A percentile compares a stretch with the other conserved stretches of the same genome.
phyloP scores from a whole-genome alignment of 2,888 invertebrate species.

The Macaria liturata region DNA sequence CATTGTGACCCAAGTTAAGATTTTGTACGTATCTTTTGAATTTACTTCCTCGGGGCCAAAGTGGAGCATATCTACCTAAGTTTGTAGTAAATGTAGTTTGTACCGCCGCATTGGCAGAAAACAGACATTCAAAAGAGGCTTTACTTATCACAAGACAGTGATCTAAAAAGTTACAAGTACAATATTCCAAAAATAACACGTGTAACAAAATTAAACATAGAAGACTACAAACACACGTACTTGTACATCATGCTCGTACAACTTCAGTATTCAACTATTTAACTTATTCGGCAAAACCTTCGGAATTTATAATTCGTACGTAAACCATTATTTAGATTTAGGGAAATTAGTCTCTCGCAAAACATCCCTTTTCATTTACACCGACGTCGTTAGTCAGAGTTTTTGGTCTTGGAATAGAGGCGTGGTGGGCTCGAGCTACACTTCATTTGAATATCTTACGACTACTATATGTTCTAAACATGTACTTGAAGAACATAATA shows the following conservation, averaged over 20 bases:
- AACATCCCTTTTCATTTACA: constrained; percentile 78
- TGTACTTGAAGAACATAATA: no score
- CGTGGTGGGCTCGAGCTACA: constrained; percentile 14
- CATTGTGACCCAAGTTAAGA: no score
- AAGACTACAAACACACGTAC: constrained; percentile 3
- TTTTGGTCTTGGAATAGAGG: constrained; percentile 55
- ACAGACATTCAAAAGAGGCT: no score
- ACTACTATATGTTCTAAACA: background rate
- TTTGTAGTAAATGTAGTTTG: no score
- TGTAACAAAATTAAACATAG: no score
- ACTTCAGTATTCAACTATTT: constrained; percentile 11
- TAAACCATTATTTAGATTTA: constrained; percentile 79
- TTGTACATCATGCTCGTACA: constrained; percentile 3
- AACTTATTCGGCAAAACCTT: constrained; percentile 56
- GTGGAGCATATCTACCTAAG: no score
- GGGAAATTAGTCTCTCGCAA: constrained; percentile 70
- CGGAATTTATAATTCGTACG: constrained; percentile 70
- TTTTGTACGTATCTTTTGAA: no score
- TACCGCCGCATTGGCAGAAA: no score
- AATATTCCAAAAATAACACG: no score
- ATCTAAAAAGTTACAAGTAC: no score
- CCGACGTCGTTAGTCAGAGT: constrained; percentile 69
- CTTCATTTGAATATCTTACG: background rate
- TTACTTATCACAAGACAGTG: no score
- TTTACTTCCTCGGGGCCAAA: no score